Conservation (phyloP, 1,140 invertebrate species). For the Spodoptera frugiperda region DNA sequence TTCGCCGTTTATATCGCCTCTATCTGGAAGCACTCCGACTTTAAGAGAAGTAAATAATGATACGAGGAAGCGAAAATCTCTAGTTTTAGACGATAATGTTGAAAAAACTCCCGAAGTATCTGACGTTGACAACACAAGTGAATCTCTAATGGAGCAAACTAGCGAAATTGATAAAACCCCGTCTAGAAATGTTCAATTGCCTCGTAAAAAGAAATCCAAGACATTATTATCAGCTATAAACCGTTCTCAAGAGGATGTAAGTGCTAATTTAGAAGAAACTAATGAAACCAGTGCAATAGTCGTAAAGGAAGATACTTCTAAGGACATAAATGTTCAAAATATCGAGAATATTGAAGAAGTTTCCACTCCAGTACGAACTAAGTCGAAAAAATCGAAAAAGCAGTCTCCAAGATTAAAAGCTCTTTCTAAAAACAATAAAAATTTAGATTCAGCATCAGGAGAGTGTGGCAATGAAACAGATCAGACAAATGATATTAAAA, state of each 20-base stretch:
- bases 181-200: constrained; percentile 53
- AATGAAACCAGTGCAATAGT: neutral
- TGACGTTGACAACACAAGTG: neutral
- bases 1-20: constrained; percentile 77
- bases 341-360: constrained; percentile 38
- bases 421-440: neutral
- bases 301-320: neutral
- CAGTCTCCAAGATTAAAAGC: neutral
- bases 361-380: constrained; percentile 52
- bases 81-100: constrained; percentile 15
- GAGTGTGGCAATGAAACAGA: no score
- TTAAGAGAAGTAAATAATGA: constrained; percentile 52
- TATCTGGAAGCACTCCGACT: constrained; percentile 52
- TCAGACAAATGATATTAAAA: neutral
- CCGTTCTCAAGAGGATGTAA: constrained; percentile 24
- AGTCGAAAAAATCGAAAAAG: constrained; percentile 57
- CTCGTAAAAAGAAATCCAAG: constrained; percentile 69
- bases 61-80: constrained; percentile 59
- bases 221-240: constrained; percentile 54
- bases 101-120: constrained; percentile 20
- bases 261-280: neutral
- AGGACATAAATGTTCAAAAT: neutral
- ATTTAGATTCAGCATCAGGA: neutral
- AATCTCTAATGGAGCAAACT: constrained; percentile 21
- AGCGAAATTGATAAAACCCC: constrained; percentile 59